Base-by-base conservation (phyloP, 2,113 vertebrate genomes). In the Phodopus roborovskii region DNA sequence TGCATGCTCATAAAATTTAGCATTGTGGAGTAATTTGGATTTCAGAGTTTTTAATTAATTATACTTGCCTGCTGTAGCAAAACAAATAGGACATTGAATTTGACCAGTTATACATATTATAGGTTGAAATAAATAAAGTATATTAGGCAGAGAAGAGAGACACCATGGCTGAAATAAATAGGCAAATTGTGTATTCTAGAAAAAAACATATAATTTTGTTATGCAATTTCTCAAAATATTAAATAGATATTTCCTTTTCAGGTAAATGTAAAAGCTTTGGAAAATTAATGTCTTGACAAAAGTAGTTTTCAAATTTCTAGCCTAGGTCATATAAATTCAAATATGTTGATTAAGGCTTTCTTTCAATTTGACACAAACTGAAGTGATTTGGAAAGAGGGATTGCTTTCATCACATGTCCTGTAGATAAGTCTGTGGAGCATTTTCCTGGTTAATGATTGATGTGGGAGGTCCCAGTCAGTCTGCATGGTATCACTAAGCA, bases 291-390 rank as follows among this genome's bases (percentile, higher is more conserved):
- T 48, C 56, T 88, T 90, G 19, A 39, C 26, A 33, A 90, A 84
- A 33, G 79, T 86, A 81, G 22, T 53, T 95, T 96, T 94, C 36
- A 96, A 85, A 26, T 86, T 84, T 94, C 22, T 56, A 13, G 62
- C 78, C 19, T 90, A 36, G 7, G 2, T 74, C 58, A 64, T 33
- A 24, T 15, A 56, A 53, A 87, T 70, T 36, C 11, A 33, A 33
- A 4, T 82, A 26, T 60, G 11, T 39, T n/a, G 20, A 36, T 60
- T n/a, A 82, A 24, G 1, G 6, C 45, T 15, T 39, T 82, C 50
- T 30, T 77, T 26, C 28, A 78, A 81, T 50, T 81, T 20, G 9
- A 56, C 33, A 56, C 16, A 50, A 22, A 10, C 77, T 56, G n/a
- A 50, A 53, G 33, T 56, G 33, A 56, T 81, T 56, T 81, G 16